Evolutionary conservation across 2,888 invertebrate genomes (phyloP).

Genomic region (Ligdia adustata): DNA sequence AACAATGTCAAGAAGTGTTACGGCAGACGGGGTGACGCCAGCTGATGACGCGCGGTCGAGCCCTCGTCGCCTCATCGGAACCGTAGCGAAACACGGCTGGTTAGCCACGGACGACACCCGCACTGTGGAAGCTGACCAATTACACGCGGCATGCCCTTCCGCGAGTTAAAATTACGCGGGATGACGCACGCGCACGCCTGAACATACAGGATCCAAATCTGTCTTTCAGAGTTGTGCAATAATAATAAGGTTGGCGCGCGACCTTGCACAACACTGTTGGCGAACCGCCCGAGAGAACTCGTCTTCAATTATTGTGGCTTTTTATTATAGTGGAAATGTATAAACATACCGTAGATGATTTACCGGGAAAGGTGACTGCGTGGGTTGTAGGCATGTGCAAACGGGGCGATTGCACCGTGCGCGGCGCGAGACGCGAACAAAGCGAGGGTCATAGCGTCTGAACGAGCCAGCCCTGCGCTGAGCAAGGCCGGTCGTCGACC

Average conservation of each 20-base stretch:
- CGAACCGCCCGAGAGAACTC: constrained; percentile 51
- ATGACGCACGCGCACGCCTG: constrained; percentile 72
- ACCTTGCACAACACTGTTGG: constrained; percentile 78
- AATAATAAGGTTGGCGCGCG: constrained; percentile 67
- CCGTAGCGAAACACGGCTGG: constrained; percentile 58
- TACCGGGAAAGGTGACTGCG: constrained; percentile 43
- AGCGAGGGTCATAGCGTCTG: constrained; percentile 67
- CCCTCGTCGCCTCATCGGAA: constrained; percentile 58
- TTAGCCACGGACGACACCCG: constrained; percentile 55
- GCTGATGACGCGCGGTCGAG: constrained; percentile 61
- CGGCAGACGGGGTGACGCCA: constrained; percentile 63
- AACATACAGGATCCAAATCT: constrained; percentile 66
- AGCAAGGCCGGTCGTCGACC: constrained; percentile 83
- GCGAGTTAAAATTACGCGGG: constrained; percentile 74
- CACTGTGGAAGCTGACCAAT: constrained; percentile 66
- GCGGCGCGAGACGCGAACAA: constrained; percentile 59
- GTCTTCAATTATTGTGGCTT: constrained; percentile 33
- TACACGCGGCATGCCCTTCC: constrained; percentile 67
- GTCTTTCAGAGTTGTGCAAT: constrained; percentile 76
- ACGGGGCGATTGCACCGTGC: constrained; percentile 44
- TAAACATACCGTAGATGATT: constrained; percentile 34
- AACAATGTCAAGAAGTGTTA: constrained; percentile 19
- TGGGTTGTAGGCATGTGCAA: constrained; percentile 47
- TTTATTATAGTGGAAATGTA: background rate
- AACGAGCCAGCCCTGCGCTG: constrained; percentile 61